These are phyloP conservation scores for Drosophila kuntzei DNA, from an alignment of 2,888 invertebrate genomes.

Conservation along the genomic window DNA sequence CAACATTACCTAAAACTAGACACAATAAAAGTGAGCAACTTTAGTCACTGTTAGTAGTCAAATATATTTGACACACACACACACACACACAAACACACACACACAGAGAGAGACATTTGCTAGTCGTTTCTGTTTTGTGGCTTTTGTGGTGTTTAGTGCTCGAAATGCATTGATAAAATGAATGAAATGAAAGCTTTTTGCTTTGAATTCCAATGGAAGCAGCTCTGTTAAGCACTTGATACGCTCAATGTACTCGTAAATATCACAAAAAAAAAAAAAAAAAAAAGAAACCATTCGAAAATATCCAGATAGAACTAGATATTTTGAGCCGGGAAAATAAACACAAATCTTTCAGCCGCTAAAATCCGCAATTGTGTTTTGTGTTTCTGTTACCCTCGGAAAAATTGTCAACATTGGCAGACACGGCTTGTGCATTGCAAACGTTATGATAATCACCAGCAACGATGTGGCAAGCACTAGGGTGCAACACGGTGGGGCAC, in stretches of 20 bases:
- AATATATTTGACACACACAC: constrained; percentile 10
- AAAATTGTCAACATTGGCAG: constrained; percentile 71
- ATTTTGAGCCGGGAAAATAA: constrained; percentile 8
- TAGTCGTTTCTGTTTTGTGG: constrained; percentile 51
- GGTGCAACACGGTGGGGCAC: neutral
- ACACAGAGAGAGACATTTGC: constrained; percentile 9
- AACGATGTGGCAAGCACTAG: constrained; percentile 33
- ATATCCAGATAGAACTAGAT: constrained; percentile 4
- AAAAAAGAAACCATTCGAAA: neutral
- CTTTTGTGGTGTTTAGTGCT: constrained; percentile 38
- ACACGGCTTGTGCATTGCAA: constrained; percentile 35
- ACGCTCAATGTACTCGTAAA: constrained; percentile 41
- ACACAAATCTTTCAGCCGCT: constrained; percentile 27
- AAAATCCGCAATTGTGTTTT: constrained; percentile 65
- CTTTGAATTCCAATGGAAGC: constrained; percentile 33
- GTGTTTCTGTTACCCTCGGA: constrained; percentile 28
- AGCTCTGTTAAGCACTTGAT: constrained; percentile 32
- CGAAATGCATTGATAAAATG: constrained; percentile 48
- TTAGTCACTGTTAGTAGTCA: constrained; percentile 13
- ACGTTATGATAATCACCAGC: constrained; percentile 78
- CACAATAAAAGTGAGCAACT: constrained; percentile 12
- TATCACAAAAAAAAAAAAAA: neutral
- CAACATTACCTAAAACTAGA: neutral
- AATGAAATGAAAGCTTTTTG: constrained; percentile 45
- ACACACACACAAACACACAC: neutral